phyloP scores from a whole-genome alignment of 2,797 vertebrate genomes.

The Gadopsis marmoratus region DNA sequence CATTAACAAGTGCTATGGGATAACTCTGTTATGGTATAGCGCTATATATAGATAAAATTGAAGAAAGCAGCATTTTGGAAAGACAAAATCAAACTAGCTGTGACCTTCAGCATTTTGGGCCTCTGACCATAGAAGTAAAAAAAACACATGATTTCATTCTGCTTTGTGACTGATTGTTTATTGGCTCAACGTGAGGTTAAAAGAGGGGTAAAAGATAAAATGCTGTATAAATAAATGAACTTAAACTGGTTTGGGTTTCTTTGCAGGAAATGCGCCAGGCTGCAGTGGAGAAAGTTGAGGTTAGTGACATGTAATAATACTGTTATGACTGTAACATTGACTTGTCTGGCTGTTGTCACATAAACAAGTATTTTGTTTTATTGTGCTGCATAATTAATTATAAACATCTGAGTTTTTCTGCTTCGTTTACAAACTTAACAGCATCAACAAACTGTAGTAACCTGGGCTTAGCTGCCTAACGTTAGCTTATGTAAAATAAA shows the following conservation, averaged over 20 bases:
- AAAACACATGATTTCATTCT: background rate
- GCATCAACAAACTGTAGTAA: background rate
- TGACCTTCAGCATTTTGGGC: background rate
- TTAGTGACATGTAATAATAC: constrained; percentile 9
- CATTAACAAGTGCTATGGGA: too few relatives aligned
- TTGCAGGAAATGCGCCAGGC: constrained; percentile 58
- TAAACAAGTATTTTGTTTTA: background rate
- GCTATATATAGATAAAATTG: background rate
- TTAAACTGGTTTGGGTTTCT: background rate
- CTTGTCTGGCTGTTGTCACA: background rate
- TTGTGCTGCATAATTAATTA: background rate
- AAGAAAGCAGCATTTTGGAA: background rate
- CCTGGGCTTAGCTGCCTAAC: background rate
- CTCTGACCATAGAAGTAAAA: background rate
- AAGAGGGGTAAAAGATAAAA: background rate
- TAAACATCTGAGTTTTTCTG: background rate
- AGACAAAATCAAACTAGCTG: background rate
- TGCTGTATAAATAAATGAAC: background rate
- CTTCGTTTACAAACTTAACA: background rate
- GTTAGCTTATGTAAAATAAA: background rate
- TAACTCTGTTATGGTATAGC: too few relatives aligned
- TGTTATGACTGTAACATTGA: background rate
- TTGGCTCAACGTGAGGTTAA: background rate
- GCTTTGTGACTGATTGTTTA: too few relatives aligned
- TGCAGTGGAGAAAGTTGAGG: constrained; percentile 69